Conservation (phyloP, 2,888 invertebrate genomes). For the Saturnia japonica region DNA sequence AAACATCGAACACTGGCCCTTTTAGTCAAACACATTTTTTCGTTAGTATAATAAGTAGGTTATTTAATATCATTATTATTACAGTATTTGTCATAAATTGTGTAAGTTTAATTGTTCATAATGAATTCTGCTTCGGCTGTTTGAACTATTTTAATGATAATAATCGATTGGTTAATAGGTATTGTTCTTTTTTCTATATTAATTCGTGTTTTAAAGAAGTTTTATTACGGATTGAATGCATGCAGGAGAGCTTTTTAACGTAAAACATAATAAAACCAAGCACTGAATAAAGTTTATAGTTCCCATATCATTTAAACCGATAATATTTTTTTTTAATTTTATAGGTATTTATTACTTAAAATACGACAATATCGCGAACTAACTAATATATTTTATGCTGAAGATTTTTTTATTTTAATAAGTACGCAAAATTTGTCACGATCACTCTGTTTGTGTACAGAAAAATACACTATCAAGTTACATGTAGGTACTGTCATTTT, state of each 20-base stretch:
- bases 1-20: conserved; percentile 76
- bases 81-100: conserved; percentile 45
- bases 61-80: conserved; percentile 42
- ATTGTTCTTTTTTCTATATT: conserved; percentile 31
- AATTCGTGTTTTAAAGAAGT: conserved; percentile 20
- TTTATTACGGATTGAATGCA: conserved; percentile 34
- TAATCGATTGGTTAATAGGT: conserved; percentile 19
- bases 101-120: conserved; percentile 56
- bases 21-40: conserved; percentile 71
- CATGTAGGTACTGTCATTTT: no score
- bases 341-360: no score
- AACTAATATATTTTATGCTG: no score
- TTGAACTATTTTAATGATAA: conserved; percentile 19
- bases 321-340: no score
- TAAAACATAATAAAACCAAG: background rate
- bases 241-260: background rate
- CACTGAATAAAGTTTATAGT: no score
- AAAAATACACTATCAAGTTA: no score
- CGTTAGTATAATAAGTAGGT: conserved; percentile 73
- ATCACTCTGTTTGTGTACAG: no score
- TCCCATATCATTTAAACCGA: background rate
- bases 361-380: no score
- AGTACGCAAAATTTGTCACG: no score
- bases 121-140: conserved; percentile 26
- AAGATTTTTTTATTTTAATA: no score